Evolutionary conservation across 2,797 vertebrate species (phyloP), one percentile per base, ranked within the genome.

Genomic region (Arnoldichthys spilopterus): DNA sequence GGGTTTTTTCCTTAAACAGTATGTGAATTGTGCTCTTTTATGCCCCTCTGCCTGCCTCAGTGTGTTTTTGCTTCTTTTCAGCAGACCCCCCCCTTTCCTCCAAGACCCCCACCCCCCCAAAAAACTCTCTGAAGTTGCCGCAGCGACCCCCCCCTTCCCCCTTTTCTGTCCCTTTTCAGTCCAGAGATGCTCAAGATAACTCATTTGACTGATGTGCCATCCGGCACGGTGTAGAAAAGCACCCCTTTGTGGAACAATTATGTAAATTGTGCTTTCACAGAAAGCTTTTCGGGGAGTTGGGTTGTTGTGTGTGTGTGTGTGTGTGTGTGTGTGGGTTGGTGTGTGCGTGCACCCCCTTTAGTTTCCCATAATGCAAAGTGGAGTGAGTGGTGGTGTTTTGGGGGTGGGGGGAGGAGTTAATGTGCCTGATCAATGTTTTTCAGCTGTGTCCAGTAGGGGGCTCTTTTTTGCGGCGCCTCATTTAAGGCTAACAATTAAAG

Each of bases 161-260:
- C 70, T 68, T 43, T 37, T 61, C 45, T 76, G 79, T 83, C 28
- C 82, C 85, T 74, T 82, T 71, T 87, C 75, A 81, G 86, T 87
- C 86, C 86, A 82, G 87, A 89, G 87, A 85, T 86, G 86, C 80
- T 89, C 80, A 85, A 87, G 88, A 84, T 85, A 83, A 86, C 90
- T 88, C 88, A 79, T 89, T 90, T 93, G 90, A 89, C 91, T 91
- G 91, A 92, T 94, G 88, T 90, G 85, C 88, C 86, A 82, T 90
- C 90, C 86, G 61, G 15, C 61, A 86, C 88, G 89, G 81, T 86
- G 86, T 83, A 85, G 81, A 87, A 89, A 88, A 86, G 78, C 87
- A 84, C 85, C 82, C 81, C 85, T 18, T 47, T 91, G 92, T 93
- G 90, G 88, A 77, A 76, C 90, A 87, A 89, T 92, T 92, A 93